A percentile compares a stretch with the other conserved stretches of the same genome.
Conservation (phyloP, 2,797 vertebrate genomes). For the Pangasius macronema region DNA sequence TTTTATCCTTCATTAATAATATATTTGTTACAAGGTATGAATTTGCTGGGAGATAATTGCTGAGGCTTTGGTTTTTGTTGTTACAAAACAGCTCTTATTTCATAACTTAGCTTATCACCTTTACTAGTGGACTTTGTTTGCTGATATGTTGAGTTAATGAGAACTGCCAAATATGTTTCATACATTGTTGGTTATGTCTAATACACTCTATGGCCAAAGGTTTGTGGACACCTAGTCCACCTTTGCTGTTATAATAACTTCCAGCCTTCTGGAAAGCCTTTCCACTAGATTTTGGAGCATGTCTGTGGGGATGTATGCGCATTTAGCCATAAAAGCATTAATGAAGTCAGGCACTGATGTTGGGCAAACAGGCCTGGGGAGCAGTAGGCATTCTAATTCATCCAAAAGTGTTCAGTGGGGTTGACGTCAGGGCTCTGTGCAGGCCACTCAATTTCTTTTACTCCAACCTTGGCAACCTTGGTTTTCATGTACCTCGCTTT, state of each 20-base stretch:
- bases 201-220: not conserved
- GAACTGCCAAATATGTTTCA: not conserved
- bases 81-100: slow-evolving; percentile 21
- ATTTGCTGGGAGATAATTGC: slow-evolving; percentile 24
- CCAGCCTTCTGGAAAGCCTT: not conserved
- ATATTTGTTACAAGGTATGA: slow-evolving; percentile 29
- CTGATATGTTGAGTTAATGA: not conserved
- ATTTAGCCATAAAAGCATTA: not conserved
- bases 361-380: not conserved
- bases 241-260: not conserved
- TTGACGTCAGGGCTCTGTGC: not conserved
- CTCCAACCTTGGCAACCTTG: not conserved
- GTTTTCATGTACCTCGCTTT: not conserved
- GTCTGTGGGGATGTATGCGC: not conserved
- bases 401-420: not conserved
- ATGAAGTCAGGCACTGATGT: not conserved
- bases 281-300: not conserved
- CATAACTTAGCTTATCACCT: slow-evolving; percentile 4
- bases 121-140: not conserved
- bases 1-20: slow-evolving; percentile 43
- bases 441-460: not conserved
- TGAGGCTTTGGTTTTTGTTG: slow-evolving; percentile 6
- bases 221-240: not conserved
- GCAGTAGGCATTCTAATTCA: not conserved
- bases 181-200: not conserved